These are phyloP conservation scores for Drosophila flavopinicola DNA, from an alignment of 2,888 invertebrate species.

Conservation along the genomic window DNA sequence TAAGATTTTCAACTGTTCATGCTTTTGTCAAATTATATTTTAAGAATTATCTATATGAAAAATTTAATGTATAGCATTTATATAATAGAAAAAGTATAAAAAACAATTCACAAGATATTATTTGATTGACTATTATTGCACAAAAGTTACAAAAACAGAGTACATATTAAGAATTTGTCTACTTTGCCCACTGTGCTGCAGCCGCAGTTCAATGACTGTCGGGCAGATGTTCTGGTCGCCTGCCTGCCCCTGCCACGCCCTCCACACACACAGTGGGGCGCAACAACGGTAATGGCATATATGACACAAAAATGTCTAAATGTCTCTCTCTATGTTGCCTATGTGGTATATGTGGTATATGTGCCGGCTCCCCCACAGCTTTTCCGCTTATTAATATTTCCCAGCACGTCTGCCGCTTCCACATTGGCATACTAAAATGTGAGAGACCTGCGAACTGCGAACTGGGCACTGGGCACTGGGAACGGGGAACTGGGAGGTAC, in stretches of 20 bases:
- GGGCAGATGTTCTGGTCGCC: constrained; percentile 60
- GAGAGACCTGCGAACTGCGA: constrained; percentile 12
- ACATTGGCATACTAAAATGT: constrained; percentile 54
- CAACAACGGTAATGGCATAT: constrained; percentile 66
- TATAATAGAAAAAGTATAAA: too few relatives aligned
- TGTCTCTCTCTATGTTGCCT: constrained; percentile 28
- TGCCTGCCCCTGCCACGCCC: constrained; percentile 38
- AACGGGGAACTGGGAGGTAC: constrained; percentile 9
- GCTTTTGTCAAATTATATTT: too few relatives aligned
- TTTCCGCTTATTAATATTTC: constrained; percentile 77
- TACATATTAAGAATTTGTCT: not conserved
- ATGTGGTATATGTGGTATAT: constrained; percentile 13
- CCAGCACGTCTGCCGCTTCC: constrained; percentile 60
- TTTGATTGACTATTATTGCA: too few relatives aligned
- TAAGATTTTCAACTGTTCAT: too few relatives aligned
- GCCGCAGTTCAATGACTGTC: constrained; percentile 67
- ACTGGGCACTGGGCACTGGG: constrained; percentile 9
- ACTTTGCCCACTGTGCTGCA: constrained; percentile 51
- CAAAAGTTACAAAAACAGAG: too few relatives aligned
- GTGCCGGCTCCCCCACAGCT: constrained; percentile 56
- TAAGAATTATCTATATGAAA: too few relatives aligned
- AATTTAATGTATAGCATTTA: too few relatives aligned
- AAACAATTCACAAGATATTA: too few relatives aligned
- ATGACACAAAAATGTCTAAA: constrained; percentile 67
- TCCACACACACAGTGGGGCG: constrained; percentile 38